Evolutionary conservation across 2,113 vertebrate genomes (phyloP), one percentile per base, ranked within the genome.

Genomic region (Chaetodon trifascialis): DNA sequence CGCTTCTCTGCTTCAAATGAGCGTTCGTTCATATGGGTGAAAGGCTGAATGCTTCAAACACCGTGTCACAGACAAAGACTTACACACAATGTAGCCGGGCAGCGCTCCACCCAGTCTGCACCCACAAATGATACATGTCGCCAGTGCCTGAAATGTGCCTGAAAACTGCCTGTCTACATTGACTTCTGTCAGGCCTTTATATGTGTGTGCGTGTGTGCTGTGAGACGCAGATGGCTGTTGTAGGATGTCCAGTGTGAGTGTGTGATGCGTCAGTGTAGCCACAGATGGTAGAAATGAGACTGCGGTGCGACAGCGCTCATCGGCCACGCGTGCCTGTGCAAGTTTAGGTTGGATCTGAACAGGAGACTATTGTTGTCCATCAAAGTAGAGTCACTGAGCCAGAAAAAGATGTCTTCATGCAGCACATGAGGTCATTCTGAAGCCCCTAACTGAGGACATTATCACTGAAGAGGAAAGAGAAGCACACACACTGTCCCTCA

Each of bases 81-180:
- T 71, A 4, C 4, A n/a, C 23, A 23, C 58, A 47, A 49, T 68
- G 59, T 30, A 82, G 81, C 78, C 65, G 68, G 87, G 62, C 80
- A 71, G 58, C 7, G 40, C n/a, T 54, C 2, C 59, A 40, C 52
- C 5, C 23, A 71, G 38, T 14, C 21, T 55, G 54, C 54, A 25
- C n/a, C n/a, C n/a, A n/a, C 12, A 14, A 23, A 25, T 19, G 17
- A 9, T 36, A 17, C 7, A 47, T 17, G 15, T 15, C 9, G 49
- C 54, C 17, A 9, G 23, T 7, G n/a, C n/a, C n/a, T n/a, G n/a
- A n/a, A 67, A n/a, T 16, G 11, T 63, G 34, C 40, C 34, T 36
- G 70, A 68, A 25, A 51, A 49, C 69, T 75, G 80, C 80, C 46
- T 73, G 21, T 5, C 69, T 71, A 14, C 84, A 67, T 12, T 11